A percentile compares a stretch with the other conserved stretches of the same genome.
Conservation (phyloP, 2,113 vertebrate genomes). For the Raja brachyura region DNA sequence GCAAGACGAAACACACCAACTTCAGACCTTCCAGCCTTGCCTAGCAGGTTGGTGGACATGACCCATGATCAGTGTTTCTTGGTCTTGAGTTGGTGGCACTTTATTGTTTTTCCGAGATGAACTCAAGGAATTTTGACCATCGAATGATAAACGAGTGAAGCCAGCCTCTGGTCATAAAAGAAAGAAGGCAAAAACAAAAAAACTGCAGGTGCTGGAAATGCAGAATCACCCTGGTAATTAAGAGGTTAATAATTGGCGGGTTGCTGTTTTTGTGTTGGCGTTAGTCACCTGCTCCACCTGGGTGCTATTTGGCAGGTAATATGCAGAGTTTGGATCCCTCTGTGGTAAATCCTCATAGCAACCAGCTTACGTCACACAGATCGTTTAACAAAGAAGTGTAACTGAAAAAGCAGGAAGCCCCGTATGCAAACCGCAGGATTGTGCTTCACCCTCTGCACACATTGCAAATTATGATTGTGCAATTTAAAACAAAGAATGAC, state of each 20-base stretch:
- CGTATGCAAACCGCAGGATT: neutral
- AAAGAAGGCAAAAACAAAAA: too few species aligned
- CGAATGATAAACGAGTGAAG: neutral
- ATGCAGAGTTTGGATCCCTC: neutral
- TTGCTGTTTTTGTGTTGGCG: neutral
- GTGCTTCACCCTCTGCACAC: neutral
- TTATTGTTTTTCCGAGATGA: neutral
- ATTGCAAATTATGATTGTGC: neutral
- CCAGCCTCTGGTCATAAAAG: neutral
- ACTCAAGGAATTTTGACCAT: neutral
- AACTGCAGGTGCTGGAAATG: too few species aligned
- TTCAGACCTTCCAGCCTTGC: neutral
- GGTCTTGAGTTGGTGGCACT: neutral
- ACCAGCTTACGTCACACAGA: neutral
- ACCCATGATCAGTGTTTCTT: too few species aligned
- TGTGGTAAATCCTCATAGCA: slow-evolving; percentile 15
- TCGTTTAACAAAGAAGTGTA: neutral
- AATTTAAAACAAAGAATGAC: neutral
- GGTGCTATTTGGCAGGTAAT: neutral
- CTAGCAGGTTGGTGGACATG: neutral
- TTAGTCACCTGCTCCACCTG: neutral
- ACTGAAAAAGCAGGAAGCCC: neutral
- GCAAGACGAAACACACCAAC: neutral
- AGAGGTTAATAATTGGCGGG: neutral
- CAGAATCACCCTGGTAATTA: too few species aligned